Evolutionary conservation across 2,888 invertebrate species (phyloP), one percentile per base, ranked within the genome.

Genomic region (Drosophila barbarae): DNA sequence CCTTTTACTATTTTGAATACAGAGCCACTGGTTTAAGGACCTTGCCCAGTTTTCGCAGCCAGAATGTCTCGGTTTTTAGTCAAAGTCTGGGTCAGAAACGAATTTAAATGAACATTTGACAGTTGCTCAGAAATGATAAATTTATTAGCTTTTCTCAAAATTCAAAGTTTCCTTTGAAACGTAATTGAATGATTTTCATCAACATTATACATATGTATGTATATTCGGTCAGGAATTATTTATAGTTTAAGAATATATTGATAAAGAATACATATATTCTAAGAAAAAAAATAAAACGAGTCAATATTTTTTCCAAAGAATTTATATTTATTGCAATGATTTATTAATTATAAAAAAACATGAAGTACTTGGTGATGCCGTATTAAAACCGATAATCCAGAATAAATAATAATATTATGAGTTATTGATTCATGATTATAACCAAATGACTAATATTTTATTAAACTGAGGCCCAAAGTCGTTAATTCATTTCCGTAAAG

Each of bases 11-110:
- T n/a, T 30, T 1, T 3, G 5, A 18, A 26, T 5, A 28, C 28
- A 21, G 41, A 36, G 64, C 50, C 64, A 21, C 50, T 61, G 64
- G 2, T 1, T n/a, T 5, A 35, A 41, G 15, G 8, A 39, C 61
- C 49, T 61, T 61, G 35, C 21, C 26, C 13, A 42, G 21, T 35
- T 57, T 23, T 36, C 10, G 58, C 15, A 30, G 41, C 15, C 57
- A 58, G 28, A n/a, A 30, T 10, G 44, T 38, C 32, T 58, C n/a
- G 23, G 30, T 18, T 39, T 50, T 50, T 3, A 44, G 28, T 42
- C 5, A 30, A 35, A 26, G 34, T 10, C 21, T 46, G 32, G n/a
- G 60, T 46, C 32, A 46, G 18, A 34, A 47, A n/a, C 30, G 26
- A 59, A 5, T 53, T 38, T 7, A 8, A 57, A 41, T 26, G 1